Base-by-base conservation (phyloP, 2,113 vertebrate genomes). In the Hippocampus barbouri region DNA sequence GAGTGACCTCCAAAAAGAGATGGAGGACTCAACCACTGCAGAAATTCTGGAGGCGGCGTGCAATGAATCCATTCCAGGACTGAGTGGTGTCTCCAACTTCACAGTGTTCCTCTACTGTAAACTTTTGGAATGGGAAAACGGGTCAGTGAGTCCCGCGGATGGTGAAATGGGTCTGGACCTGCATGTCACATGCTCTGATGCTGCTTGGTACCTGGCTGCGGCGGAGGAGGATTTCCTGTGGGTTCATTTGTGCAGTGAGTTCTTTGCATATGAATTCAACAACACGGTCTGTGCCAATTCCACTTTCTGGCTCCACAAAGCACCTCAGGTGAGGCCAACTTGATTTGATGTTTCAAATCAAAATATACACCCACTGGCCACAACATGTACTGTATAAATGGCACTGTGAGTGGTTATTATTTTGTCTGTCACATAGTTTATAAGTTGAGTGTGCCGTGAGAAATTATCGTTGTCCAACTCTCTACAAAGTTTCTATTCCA, bases 61-160 rank as follows among this genome's bases (percentile, higher is more conserved):
- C 54, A 93, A 94, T 60, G 90, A 91, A 68, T 88, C 92, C 16
- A 89, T 93, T 57, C 92, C 91, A 0, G 91, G 89, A 18, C 76
- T 94, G 82, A 93, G 84, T 0, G 93, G 93, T 0, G 85, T 95
- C 70, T 95, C 95, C 75, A 95, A 94, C 92, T 96, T 96, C 88
- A 95, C 95, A 0, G 88, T 95, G 43, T 91, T 94, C 70, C 90
- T 96, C 69, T 93, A 95, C 78, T 96, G 95, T 82, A 95, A 94
- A 80, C 89, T 94, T 9, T 87, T 91, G 71, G 92, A 90, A 40
- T 90, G 85, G 20, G 85, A 85, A 45, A 86, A 88, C 51, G 89
- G 79, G 18, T 88, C 90, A 14, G 59, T 75, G 8, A 81, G 89
- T 14, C 78, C 91, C 1, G 79, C 70, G 3, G 51, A 75, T 25